phyloP scores from a whole-genome alignment of 92 coral and sea anemone genomes.

The Umimayanthus chanpuru region DNA sequence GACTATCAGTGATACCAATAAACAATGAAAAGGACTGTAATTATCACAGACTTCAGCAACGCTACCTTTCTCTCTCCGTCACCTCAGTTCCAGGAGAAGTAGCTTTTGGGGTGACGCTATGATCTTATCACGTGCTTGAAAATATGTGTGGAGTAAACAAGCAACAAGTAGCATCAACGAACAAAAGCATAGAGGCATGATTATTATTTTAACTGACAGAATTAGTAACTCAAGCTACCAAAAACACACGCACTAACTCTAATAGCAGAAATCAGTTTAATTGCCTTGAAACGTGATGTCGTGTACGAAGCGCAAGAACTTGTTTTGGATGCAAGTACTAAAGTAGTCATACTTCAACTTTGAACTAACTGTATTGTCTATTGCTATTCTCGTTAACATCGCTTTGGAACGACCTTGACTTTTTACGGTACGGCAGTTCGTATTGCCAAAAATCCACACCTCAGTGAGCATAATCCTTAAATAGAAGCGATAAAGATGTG shows the following conservation, averaged over 20 bases:
- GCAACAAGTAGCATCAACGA: not conserved
- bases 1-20: not conserved
- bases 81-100: not conserved
- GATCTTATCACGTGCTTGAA: not conserved
- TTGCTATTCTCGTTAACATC: not conserved
- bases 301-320: not conserved
- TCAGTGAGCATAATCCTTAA: slow-evolving; percentile 1
- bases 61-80: not conserved
- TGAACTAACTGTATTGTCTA: not conserved
- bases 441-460: not conserved
- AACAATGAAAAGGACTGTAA: not conserved
- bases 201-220: not conserved
- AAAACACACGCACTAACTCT: not conserved
- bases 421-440: not conserved
- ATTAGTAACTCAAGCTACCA: not conserved
- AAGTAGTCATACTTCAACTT: not conserved
- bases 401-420: slow-evolving; percentile 30
- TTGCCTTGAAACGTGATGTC: not conserved
- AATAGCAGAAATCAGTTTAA: not conserved
- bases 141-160: not conserved
- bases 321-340: not conserved
- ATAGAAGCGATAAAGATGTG: slow-evolving; percentile 4
- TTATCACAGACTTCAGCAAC: not conserved
- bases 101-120: not conserved
- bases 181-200: not conserved